Conservation (phyloP, 2,888 invertebrate species). For the Prenolepis imparis region DNA sequence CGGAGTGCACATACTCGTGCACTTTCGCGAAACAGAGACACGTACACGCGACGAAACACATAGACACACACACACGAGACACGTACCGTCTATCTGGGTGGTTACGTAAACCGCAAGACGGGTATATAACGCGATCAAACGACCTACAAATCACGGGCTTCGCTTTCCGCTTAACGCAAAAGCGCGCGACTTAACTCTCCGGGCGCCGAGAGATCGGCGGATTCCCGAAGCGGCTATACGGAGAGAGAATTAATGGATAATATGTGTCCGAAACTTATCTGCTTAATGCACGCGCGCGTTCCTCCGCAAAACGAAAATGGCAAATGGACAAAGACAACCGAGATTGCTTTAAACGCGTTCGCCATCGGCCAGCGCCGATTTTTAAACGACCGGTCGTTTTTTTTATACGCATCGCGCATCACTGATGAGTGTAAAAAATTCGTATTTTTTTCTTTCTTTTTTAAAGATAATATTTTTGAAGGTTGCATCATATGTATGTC, state of each 20-base stretch:
- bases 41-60: constrained; percentile 27
- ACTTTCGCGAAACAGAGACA: neutral
- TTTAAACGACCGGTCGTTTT: neutral
- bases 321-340: neutral
- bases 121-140: constrained; percentile 79
- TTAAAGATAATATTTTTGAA: neutral
- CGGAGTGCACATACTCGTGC: constrained; percentile 9
- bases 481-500: neutral
- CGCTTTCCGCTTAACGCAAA: constrained; percentile 72
- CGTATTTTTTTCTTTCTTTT: neutral
- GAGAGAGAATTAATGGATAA: constrained; percentile 51
- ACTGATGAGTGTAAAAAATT: neutral
- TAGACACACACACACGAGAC: constrained; percentile 16
- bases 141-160: constrained; percentile 83
- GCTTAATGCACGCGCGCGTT: neutral
- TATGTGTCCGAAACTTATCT: neutral
- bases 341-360: constrained; percentile 20
- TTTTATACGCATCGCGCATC: constrained; percentile 16
- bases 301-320: constrained; percentile 5
- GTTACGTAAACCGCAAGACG: constrained; percentile 77
- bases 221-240: neutral
- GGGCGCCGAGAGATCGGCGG: constrained; percentile 39
- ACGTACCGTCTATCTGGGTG: constrained; percentile 39
- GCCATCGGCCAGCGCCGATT: constrained; percentile 17
- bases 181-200: constrained; percentile 66